Evolutionary conservation across 2,888 invertebrate genomes (phyloP), one percentile per base, ranked within the genome.

Genomic region (Sussaba pulchella): DNA sequence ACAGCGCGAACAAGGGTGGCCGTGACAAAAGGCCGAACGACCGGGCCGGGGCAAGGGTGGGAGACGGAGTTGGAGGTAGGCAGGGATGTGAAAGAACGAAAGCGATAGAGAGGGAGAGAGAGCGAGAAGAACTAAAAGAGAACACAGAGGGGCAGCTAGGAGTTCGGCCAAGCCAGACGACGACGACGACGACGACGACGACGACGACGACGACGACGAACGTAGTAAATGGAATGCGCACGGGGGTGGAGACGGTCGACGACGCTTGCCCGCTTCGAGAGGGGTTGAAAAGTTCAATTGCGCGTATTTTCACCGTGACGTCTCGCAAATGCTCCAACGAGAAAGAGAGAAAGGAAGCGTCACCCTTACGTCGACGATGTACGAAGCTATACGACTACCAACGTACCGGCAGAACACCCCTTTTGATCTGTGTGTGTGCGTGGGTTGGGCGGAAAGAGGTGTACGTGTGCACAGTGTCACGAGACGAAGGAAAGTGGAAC

Each of bases 221-320:
- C 67, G 66, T 66, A 74, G 70, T 78, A 83, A 82, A 85, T 82
- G 83, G 83, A 83, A 84, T 74, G 83, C 64, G 69, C 81, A 70
- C 36, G 57, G 71, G 36, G 74, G 57, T 39, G 64, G 43, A 79
- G 63, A 76, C 31, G 31, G 57, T 57, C 67, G 52, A 66, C 70
- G 57, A 77, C 54, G 50, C 45, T 66, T 45, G 26, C 41, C 61
- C 24, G 52, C 81, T 82, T 85, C 87, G 85, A 85, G 88, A 88
- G 89, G 88, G 90, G 89, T 90, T 90, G 91, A 90, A 91, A 91
- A 91, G 92, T 92, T 91, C 91, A 92, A 92, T 92, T 91, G 92
- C 91, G 90, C 91, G 91, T 91, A 90, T 91, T 91, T 91, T 92
- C 89, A 88, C 87, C 87, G 87, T 89, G 89, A 89, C 91, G 89